A percentile compares a stretch with the other conserved stretches of the same genome.
phyloP scores from a whole-genome alignment of 2,113 vertebrate species.

The Phrynosoma platyrhinos region DNA sequence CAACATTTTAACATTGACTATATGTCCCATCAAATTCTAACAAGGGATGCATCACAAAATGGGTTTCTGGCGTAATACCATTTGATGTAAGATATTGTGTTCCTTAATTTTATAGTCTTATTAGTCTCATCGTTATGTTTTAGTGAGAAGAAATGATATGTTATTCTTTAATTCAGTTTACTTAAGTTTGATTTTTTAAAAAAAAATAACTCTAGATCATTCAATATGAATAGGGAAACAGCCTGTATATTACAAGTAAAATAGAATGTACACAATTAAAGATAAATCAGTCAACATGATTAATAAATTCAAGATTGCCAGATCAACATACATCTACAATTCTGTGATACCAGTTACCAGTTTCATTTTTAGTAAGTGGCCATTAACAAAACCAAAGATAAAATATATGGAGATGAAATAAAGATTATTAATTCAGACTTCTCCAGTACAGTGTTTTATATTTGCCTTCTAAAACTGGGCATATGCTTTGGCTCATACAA shows the following conservation, averaged over 20 bases:
- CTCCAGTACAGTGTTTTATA: neutral
- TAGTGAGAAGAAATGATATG: neutral
- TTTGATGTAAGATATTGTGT: neutral
- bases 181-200: neutral
- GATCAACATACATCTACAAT: neutral
- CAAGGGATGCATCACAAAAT: neutral
- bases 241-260: neutral
- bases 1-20: too few species aligned
- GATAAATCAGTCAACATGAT: neutral
- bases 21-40: too few species aligned
- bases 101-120: neutral
- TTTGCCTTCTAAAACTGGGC: neutral
- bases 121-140: neutral
- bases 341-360: neutral
- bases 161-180: neutral
- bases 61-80: neutral
- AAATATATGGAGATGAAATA: neutral
- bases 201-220: neutral
- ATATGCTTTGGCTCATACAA: neutral
- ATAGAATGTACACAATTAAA: neutral
- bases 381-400: neutral
- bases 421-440: neutral
- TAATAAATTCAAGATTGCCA: neutral
- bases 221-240: neutral
- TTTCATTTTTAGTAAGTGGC: neutral